Conservation (phyloP, 2,113 vertebrate species). For the Nothoprocta pentlandii region DNA sequence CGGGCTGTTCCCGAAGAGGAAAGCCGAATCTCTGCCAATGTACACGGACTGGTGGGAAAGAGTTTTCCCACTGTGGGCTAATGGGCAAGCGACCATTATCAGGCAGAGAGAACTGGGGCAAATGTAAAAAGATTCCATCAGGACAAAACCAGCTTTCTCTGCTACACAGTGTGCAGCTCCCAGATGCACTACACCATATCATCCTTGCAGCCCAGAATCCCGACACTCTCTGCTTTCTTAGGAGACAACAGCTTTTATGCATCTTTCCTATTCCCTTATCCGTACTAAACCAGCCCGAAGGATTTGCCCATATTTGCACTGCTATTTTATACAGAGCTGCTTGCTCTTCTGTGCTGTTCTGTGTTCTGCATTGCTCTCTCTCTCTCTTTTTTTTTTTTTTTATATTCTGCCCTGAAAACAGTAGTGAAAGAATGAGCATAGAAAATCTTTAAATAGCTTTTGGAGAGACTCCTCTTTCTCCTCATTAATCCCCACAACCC, state of each 20-base stretch:
- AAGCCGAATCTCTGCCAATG: conserved; percentile 56
- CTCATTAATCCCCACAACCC: neutral
- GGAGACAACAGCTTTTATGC: neutral
- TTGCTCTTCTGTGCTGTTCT: neutral
- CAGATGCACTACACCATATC: accelerated
- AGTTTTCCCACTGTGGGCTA: neutral
- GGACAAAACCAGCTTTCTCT: neutral
- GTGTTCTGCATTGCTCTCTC: neutral
- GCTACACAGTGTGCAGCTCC: neutral
- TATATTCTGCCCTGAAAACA: neutral
- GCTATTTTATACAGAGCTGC: neutral
- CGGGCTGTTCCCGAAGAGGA: conserved; percentile 30
- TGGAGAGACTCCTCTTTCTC: neutral
- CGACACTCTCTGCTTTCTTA: neutral
- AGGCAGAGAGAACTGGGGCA: conserved; percentile 41
- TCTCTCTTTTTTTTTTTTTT: neutral
- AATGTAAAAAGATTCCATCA: conserved; percentile 13
- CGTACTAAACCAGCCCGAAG: neutral
- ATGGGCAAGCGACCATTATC: conserved; percentile 22
- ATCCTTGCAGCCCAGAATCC: neutral
- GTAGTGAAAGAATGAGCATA: neutral
- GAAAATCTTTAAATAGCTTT: neutral
- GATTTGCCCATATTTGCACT: neutral
- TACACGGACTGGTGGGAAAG: conserved; percentile 45
- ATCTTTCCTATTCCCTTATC: neutral